Percentiles rank a stretch among this genome's conserved stretches.
Conservation (phyloP, 2,888 invertebrate species). For the Mythimna ferrago region DNA sequence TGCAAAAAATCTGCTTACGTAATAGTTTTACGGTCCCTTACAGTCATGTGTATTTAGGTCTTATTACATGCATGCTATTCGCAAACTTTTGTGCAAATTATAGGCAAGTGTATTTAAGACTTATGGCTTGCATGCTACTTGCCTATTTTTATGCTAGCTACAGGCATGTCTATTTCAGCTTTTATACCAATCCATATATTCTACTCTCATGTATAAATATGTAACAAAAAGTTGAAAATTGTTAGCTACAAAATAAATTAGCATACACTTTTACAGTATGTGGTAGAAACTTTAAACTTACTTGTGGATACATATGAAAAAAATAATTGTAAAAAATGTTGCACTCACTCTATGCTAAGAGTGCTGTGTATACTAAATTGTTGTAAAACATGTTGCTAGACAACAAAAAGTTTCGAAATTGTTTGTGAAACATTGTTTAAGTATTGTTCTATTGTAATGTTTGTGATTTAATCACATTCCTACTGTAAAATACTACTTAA, state of each 20-base stretch:
- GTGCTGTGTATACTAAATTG: conserved; percentile 1
- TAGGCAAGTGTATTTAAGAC: too few species aligned
- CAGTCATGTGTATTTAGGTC: too few species aligned
- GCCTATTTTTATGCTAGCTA: too few species aligned
- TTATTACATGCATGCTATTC: too few species aligned
- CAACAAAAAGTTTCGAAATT: background rate
- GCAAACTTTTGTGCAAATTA: too few species aligned
- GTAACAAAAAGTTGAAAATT: background rate
- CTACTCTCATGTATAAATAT: background rate
- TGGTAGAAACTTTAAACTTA: background rate
- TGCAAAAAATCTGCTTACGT: too few species aligned
- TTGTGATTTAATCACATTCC: conserved; percentile 47
- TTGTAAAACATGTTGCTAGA: background rate
- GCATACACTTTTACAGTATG: background rate
- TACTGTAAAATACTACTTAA: conserved; percentile 48
- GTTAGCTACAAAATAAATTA: background rate
- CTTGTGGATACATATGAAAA: background rate
- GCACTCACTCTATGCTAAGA: background rate
- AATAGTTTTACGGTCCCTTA: too few species aligned
- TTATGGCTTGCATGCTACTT: too few species aligned
- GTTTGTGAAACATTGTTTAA: conserved; percentile 8
- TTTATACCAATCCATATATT: background rate
- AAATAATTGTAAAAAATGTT: background rate
- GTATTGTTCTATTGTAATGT: conserved; percentile 6
- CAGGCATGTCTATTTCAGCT: too few species aligned